Evolutionary conservation across 2,888 invertebrate species (phyloP).

Genomic region (Ormia ochracea): DNA sequence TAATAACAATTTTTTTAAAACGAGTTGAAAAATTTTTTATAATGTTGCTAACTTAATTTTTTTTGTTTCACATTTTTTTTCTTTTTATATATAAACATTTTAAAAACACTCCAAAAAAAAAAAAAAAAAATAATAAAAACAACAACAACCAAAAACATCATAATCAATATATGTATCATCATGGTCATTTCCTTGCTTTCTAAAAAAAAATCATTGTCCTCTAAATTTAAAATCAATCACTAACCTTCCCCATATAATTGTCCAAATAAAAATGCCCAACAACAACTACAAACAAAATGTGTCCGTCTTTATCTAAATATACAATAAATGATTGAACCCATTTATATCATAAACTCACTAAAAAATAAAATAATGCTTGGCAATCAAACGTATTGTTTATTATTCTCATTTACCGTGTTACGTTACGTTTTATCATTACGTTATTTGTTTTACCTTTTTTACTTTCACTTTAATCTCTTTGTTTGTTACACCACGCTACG

Average conservation of each 20-base stretch:
- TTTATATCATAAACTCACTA: conserved; percentile 46
- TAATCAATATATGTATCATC: conserved; percentile 66
- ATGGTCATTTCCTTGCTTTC: conserved; percentile 76
- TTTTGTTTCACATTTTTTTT: conserved; percentile 74
- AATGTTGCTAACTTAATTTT: conserved; percentile 76
- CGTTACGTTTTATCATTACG: conserved; percentile 47
- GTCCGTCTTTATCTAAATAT: conserved; percentile 65
- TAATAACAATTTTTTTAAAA: not conserved
- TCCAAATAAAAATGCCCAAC: conserved; percentile 54
- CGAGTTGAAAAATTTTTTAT: conserved; percentile 40
- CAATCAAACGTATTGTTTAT: conserved; percentile 66
- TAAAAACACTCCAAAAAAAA: conserved; percentile 58
- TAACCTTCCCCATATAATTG: conserved; percentile 54
- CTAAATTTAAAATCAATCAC: conserved; percentile 39
- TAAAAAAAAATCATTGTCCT: conserved; percentile 51
- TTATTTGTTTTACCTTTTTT: conserved; percentile 38
- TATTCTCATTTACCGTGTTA: conserved; percentile 40
- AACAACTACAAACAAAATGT: conserved; percentile 65
- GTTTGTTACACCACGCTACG: conserved; percentile 65
- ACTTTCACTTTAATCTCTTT: conserved; percentile 26
- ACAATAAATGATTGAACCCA: conserved; percentile 37
- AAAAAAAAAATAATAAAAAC: no score
- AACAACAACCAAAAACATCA: conserved; percentile 63
- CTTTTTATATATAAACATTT: conserved; percentile 70
- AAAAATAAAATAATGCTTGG: conserved; percentile 67